phyloP scores from a whole-genome alignment of 2,888 invertebrate genomes.

The Trichacis sp. region DNA sequence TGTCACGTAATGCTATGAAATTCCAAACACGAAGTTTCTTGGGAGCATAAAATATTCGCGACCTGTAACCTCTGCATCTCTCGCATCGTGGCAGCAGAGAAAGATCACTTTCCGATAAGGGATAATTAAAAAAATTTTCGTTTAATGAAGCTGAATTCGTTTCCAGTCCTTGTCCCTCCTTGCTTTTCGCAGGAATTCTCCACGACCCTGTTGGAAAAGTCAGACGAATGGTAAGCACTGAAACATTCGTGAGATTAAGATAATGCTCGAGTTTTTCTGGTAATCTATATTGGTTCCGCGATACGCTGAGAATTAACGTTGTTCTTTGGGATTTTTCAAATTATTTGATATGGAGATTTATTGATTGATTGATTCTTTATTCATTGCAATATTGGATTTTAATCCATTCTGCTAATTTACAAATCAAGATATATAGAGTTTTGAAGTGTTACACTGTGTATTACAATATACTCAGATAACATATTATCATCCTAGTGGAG shows the following conservation, averaged over 20 bases:
- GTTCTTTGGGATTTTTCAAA: no score
- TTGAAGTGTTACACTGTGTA: no score
- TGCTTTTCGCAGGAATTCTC: slow-evolving; percentile 19
- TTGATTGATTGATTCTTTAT: no score
- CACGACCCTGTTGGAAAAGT: slow-evolving; percentile 39
- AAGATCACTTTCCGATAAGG: slow-evolving; percentile 70
- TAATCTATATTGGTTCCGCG: slow-evolving; percentile 68
- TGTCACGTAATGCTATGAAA: slow-evolving; percentile 27
- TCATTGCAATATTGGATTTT: no score
- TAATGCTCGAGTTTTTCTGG: slow-evolving; percentile 61
- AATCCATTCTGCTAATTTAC: no score
- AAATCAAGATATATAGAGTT: no score
- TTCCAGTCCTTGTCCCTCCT: slow-evolving; percentile 45
- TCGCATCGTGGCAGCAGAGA: slow-evolving; percentile 42
- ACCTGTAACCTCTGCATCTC: slow-evolving; percentile 33
- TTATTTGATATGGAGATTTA: no score
- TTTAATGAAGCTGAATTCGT: slow-evolving; percentile 67
- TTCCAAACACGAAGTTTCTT: slow-evolving; percentile 35
- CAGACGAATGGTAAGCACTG: slow-evolving; percentile 61
- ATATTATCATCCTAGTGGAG: no score
- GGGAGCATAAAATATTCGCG: slow-evolving; percentile 36
- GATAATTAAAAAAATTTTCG: slow-evolving; percentile 70
- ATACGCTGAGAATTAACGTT: no score
- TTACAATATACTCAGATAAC: no score
- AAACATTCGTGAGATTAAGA: slow-evolving; percentile 68